phyloP scores from a whole-genome alignment of 2,113 vertebrate genomes.

The Chinchilla lanigera region DNA sequence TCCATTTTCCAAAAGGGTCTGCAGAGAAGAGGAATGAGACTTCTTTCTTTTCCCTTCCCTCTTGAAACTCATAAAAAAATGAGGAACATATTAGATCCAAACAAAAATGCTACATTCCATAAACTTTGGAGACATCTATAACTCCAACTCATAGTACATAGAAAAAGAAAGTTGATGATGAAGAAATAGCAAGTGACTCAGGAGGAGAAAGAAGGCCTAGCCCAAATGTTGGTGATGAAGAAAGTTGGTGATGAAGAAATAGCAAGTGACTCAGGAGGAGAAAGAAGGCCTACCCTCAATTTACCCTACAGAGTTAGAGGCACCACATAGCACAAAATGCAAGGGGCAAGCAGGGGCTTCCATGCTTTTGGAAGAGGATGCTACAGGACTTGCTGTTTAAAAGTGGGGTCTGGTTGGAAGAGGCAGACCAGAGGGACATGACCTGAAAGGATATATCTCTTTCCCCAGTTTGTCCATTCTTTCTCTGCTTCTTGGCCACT shows the following conservation, averaged over 20 bases:
- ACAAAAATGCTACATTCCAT: neutral
- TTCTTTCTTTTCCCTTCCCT: neutral
- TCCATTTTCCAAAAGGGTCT: neutral
- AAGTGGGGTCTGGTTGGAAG: neutral
- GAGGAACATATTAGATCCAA: neutral
- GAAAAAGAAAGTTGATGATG: neutral
- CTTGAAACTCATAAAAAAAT: neutral
- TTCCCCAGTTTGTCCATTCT: neutral
- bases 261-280: neutral
- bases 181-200: neutral
- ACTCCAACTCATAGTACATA: neutral
- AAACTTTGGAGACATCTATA: neutral
- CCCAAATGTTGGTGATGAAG: too few relatives aligned
- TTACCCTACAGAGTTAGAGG: neutral
- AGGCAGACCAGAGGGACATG: neutral
- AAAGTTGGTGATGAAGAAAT: neutral
- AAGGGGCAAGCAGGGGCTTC: neutral
- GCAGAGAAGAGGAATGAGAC: neutral
- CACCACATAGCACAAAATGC: fast-evolving
- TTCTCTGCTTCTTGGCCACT: neutral
- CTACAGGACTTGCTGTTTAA: neutral
- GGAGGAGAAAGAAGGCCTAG: neutral
- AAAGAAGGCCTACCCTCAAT: neutral
- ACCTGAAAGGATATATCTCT: neutral
- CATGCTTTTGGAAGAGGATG: neutral